Evolutionary conservation across 2,888 invertebrate genomes (phyloP).

Genomic region (Cryptocheilus praepositus): DNA sequence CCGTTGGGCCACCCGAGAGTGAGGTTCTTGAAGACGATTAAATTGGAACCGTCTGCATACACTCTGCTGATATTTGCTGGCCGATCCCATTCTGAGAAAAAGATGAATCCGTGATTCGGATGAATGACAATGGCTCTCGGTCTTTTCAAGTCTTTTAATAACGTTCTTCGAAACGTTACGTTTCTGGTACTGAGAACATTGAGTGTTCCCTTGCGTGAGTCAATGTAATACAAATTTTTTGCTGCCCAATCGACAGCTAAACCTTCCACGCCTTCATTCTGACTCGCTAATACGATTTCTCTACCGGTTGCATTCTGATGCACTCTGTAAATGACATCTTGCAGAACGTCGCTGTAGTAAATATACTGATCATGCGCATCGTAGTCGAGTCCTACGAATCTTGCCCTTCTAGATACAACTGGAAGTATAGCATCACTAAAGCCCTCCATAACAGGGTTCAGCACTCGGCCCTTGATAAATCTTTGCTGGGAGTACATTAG

Average conservation of each 20-base stretch:
- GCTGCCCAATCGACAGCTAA: conserved; percentile 97
- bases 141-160: conserved; percentile 91
- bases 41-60: conserved; percentile 90
- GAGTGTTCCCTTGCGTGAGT: conserved; percentile 93
- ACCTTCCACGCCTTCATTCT: conserved; percentile 98
- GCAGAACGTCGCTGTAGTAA: conserved; percentile 97
- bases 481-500: conserved; percentile 96
- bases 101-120: conserved; percentile 94
- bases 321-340: conserved; percentile 93
- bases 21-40: conserved; percentile 91
- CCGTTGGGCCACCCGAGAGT: conserved; percentile 99
- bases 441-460: conserved; percentile 91
- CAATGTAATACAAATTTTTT: conserved; percentile 96
- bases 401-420: conserved; percentile 91
- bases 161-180: conserved; percentile 87
- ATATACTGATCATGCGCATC: conserved; percentile 93
- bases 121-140: conserved; percentile 98
- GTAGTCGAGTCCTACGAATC: conserved; percentile 96
- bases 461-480: conserved; percentile 94
- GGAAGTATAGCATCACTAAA: conserved; percentile 97
- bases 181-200: conserved; percentile 94
- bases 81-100: conserved; percentile 97
- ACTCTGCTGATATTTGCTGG: conserved; percentile 97
- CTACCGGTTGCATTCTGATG: conserved; percentile 86
- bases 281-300: conserved; percentile 94